Conservation (phyloP, 2,888 invertebrate genomes). For the Drosophila barbarae region DNA sequence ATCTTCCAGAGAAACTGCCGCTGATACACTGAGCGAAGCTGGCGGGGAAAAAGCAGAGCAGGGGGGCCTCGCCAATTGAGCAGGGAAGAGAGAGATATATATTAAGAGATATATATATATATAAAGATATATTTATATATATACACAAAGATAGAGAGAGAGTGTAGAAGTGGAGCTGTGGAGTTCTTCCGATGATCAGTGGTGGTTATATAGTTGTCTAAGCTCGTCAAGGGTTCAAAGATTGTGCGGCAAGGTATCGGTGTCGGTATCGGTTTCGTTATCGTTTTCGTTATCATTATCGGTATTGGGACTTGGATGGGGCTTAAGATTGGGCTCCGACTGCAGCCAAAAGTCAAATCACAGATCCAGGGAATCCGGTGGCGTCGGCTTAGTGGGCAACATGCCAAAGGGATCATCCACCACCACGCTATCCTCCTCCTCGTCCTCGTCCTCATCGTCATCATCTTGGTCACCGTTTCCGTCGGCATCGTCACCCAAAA, state of each 20-base stretch:
- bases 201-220: constrained; percentile 45
- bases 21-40: constrained; percentile 24
- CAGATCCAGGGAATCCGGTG: constrained; percentile 81
- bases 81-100: constrained; percentile 1
- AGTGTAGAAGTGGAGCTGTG: constrained; percentile 1
- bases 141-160: constrained; percentile 6
- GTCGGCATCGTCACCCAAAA: constrained; percentile 80
- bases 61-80: not conserved
- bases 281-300: not conserved
- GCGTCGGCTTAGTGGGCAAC: constrained; percentile 83
- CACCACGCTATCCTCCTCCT: constrained; percentile 58
- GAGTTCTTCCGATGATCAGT: constrained; percentile 25
- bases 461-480: constrained; percentile 12
- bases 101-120: constrained; percentile 13
- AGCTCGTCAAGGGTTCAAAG: constrained; percentile 53
- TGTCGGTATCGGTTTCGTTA: not conserved
- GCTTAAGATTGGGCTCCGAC: constrained; percentile 40
- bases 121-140: not conserved
- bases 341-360: constrained; percentile 78
- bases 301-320: constrained; percentile 8
- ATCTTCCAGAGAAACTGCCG: constrained; percentile 16
- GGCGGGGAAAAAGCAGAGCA: constrained; percentile 31
- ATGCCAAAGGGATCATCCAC: constrained; percentile 81
- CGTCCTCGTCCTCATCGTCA: constrained; percentile 26
- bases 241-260: constrained; percentile 43